phyloP scores from a whole-genome alignment of 2,797 vertebrate genomes.

The Acipenser transmontanus region DNA sequence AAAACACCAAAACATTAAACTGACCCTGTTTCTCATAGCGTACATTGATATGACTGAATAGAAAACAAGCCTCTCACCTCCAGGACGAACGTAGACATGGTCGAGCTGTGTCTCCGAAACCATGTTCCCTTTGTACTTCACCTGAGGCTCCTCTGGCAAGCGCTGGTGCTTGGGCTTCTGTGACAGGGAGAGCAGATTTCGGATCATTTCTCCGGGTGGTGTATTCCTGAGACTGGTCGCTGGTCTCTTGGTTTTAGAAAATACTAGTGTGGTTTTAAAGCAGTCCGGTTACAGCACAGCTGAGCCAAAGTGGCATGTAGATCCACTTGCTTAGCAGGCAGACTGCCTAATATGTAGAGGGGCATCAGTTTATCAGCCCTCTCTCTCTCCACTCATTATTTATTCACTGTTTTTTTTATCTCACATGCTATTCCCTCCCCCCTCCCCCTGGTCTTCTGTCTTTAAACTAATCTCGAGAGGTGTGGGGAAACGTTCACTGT shows the following conservation, averaged over 20 bases:
- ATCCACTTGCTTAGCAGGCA: too few relatives aligned
- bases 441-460: not conserved
- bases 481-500: conserved; percentile 46
- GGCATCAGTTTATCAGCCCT: not conserved
- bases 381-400: conserved; percentile 6
- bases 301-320: too few relatives aligned
- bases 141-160: conserved; percentile 62
- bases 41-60: too few relatives aligned
- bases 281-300: too few relatives aligned
- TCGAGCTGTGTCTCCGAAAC: conserved; percentile 78
- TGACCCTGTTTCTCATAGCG: too few relatives aligned
- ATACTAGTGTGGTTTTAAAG: too few relatives aligned
- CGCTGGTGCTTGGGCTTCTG: conserved; percentile 57
- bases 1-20: too few relatives aligned
- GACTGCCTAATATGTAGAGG: too few relatives aligned
- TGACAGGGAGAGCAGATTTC: conserved; percentile 43
- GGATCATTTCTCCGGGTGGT: conserved; percentile 42
- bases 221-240: not conserved
- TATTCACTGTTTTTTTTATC: not conserved
- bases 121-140: conserved; percentile 75
- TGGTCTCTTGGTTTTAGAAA: not conserved
- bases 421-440: not conserved
- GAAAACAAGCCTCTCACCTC: conserved; percentile 69
- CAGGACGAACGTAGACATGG: conserved; percentile 72
- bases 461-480: conserved; percentile 4